phyloP scores from a whole-genome alignment of 2,888 invertebrate species.

The Agrotis ipsilon region DNA sequence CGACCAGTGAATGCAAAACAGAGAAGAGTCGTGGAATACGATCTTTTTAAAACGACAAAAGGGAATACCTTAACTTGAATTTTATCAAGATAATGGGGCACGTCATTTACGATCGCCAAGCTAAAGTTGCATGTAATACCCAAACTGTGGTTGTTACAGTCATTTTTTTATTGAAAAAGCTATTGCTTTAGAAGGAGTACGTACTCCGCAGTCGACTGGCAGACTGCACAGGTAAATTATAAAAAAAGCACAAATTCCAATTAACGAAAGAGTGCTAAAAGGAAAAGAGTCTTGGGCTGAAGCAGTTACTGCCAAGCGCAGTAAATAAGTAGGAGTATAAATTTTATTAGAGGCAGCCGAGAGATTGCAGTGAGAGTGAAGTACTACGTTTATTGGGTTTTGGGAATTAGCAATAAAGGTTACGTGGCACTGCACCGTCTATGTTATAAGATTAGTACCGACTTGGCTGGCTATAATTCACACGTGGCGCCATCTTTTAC shows the following conservation, averaged over 20 bases:
- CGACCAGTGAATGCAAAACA: too few species aligned
- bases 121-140: too few species aligned
- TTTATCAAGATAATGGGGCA: too few species aligned
- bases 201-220: background rate
- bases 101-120: too few species aligned
- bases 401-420: slow-evolving; percentile 81
- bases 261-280: slow-evolving; percentile 45
- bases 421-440: slow-evolving; percentile 49
- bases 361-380: slow-evolving; percentile 74
- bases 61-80: too few species aligned
- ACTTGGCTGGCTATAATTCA: too few species aligned
- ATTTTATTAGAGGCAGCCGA: slow-evolving; percentile 55
- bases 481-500: too few species aligned
- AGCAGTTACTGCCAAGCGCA: slow-evolving; percentile 42
- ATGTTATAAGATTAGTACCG: slow-evolving; percentile 50
- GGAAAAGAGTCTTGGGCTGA: slow-evolving; percentile 33
- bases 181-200: too few species aligned
- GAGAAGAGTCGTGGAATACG: too few species aligned
- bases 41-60: too few species aligned
- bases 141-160: too few species aligned
- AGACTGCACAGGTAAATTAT: slow-evolving; percentile 16
- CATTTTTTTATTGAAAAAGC: background rate
- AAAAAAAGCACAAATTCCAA: slow-evolving; percentile 29
- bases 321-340: slow-evolving; percentile 57
- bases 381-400: slow-evolving; percentile 79